These are phyloP conservation scores for Magallana ariakensis DNA, from an alignment of 1,140 invertebrate species.

Conservation along the genomic window DNA sequence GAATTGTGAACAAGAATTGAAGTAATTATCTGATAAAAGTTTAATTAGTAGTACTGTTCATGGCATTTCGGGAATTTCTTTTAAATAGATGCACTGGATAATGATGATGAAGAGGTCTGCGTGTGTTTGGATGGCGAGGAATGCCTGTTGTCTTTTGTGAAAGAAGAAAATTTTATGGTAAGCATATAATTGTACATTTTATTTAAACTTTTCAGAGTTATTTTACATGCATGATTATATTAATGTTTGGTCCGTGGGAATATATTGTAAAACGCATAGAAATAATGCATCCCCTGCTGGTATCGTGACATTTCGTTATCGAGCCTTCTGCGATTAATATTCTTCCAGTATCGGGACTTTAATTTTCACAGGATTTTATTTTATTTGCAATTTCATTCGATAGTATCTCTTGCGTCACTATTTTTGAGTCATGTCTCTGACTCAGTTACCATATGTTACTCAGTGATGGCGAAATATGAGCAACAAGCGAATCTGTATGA, in stretches of 20 bases:
- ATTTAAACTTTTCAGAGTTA: too few species aligned
- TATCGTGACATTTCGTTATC: neutral
- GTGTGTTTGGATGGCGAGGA: slow-evolving; percentile 7
- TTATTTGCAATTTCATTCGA: neutral
- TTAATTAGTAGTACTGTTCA: neutral
- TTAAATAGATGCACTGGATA: neutral
- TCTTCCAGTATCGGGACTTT: neutral
- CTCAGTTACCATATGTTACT: neutral
- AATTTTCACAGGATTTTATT: neutral
- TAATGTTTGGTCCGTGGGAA: too few species aligned
- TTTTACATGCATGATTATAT: too few species aligned
- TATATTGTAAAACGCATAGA: too few species aligned
- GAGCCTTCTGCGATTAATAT: neutral
- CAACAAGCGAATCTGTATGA: neutral
- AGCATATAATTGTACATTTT: neutral
- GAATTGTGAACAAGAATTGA: neutral
- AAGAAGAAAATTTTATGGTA: slow-evolving; percentile 18
- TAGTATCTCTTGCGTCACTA: slow-evolving; percentile 10
- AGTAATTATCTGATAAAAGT: neutral
- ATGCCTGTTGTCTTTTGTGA: slow-evolving; percentile 11
- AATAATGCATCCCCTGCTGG: too few species aligned
- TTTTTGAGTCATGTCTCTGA: slow-evolving; percentile 5
- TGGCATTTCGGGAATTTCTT: slow-evolving; percentile 2
- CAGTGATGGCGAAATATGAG: neutral
- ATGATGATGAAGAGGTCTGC: neutral